Evolutionary conservation across 2,888 invertebrate genomes (phyloP).

Genomic region (Acronicta leporina): DNA sequence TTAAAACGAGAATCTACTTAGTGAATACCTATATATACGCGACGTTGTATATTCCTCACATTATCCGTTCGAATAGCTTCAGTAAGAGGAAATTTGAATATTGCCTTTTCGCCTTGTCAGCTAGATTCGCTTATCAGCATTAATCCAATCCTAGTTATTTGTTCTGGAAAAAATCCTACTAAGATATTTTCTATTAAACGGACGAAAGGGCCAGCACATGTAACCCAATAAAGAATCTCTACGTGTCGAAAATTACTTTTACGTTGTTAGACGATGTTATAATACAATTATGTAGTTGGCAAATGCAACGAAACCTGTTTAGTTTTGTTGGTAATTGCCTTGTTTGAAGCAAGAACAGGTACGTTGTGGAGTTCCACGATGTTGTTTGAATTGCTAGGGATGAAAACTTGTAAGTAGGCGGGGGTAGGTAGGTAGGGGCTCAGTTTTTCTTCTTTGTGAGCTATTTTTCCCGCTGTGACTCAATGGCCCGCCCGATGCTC

Average conservation of each 20-base stretch:
- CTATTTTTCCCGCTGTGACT: constrained; percentile 55
- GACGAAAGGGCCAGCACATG: constrained; percentile 18
- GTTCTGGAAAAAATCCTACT: constrained; percentile 31
- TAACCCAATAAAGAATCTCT: constrained; percentile 48
- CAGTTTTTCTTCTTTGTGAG: constrained; percentile 54
- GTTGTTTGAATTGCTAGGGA: constrained; percentile 37
- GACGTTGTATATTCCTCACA: constrained; percentile 15
- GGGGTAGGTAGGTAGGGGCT: constrained; percentile 30
- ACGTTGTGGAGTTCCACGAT: constrained; percentile 30
- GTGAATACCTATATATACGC: background rate
- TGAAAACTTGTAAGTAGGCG: constrained; percentile 48
- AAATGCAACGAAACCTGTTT: constrained; percentile 46
- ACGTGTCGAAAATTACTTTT: constrained; percentile 50
- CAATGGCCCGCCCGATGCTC: constrained; percentile 53
- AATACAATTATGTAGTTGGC: constrained; percentile 42
- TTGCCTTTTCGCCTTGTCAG: constrained; percentile 35
- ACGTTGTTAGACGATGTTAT: constrained; percentile 38
- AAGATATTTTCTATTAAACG: constrained; percentile 33
- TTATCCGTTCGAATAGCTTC: constrained; percentile 38
- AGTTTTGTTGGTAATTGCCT: constrained; percentile 45
- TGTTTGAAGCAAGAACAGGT: constrained; percentile 31
- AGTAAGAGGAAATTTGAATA: constrained; percentile 42
- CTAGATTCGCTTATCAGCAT: constrained; percentile 20
- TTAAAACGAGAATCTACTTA: constrained; percentile 7
- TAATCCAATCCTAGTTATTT: constrained; percentile 47